A percentile compares a stretch with the other conserved stretches of the same genome.
phyloP scores from a whole-genome alignment of 2,888 invertebrate genomes.

The Monopis laevigella region DNA sequence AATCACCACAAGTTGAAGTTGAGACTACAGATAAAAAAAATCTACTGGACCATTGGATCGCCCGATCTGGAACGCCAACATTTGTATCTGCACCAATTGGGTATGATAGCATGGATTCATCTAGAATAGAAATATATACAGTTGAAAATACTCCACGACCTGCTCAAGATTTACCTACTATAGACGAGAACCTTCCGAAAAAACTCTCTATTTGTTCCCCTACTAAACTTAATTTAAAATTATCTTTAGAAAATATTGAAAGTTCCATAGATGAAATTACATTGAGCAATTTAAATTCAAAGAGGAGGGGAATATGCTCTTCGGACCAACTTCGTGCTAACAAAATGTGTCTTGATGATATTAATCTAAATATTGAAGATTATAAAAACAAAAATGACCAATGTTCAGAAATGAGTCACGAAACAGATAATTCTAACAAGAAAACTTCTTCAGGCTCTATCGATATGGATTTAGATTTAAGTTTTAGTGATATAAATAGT shows the following conservation, averaged over 20 bases:
- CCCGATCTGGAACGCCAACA: constrained; percentile 56
- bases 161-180: constrained; percentile 11
- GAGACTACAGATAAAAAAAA: constrained; percentile 61
- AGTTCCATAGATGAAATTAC: constrained; percentile 58
- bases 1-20: constrained; percentile 33
- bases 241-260: constrained; percentile 48
- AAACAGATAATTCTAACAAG: constrained; percentile 55
- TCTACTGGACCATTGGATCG: constrained; percentile 61
- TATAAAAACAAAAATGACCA: constrained; percentile 50
- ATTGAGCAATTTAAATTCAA: constrained; percentile 52
- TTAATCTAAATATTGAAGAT: constrained; percentile 40
- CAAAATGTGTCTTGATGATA: constrained; percentile 40
- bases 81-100: constrained; percentile 56
- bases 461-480: constrained; percentile 62
- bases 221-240: constrained; percentile 53
- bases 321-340: constrained; percentile 58
- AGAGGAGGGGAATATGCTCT: constrained; percentile 67
- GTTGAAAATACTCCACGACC: constrained; percentile 56
- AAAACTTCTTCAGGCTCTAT: constrained; percentile 63
- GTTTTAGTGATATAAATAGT: constrained; percentile 64
- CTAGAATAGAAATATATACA: constrained; percentile 57
- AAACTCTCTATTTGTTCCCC: constrained; percentile 56
- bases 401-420: constrained; percentile 53
- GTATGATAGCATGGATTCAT: constrained; percentile 46
- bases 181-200: constrained; percentile 34